Evolutionary conservation across 2,797 vertebrate species (phyloP).

Genomic region (Lates japonicus): DNA sequence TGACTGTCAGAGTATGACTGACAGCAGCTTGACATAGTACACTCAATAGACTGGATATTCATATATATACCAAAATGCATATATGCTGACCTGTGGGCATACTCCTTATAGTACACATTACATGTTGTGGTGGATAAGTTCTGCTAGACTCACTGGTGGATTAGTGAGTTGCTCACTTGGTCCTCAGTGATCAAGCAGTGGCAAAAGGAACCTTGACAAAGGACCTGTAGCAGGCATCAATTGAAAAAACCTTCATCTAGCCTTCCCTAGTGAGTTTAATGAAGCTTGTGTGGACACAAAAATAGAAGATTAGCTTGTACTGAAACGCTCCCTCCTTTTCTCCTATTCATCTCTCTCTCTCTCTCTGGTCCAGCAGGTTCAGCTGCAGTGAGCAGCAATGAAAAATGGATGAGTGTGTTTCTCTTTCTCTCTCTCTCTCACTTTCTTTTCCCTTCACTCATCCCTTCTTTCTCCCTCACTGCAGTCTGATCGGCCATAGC

Average conservation of each 20-base stretch:
- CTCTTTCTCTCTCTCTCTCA: conserved; percentile 7
- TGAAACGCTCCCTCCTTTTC: conserved; percentile 8
- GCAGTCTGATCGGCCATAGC: conserved; percentile 63
- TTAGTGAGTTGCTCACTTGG: conserved; percentile 26
- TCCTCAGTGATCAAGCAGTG: too few species aligned
- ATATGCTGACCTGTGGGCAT: not conserved
- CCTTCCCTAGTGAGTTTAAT: conserved; percentile 27
- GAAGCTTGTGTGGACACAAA: conserved; percentile 46
- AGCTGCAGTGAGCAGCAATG: conserved; percentile 69
- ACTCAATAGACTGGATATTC: conserved; percentile 11
- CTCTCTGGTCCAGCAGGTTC: conserved; percentile 56
- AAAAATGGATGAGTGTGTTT: conserved; percentile 78
- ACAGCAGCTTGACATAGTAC: conserved; percentile 36
- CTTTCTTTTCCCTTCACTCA: conserved; percentile 39
- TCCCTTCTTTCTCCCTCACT: conserved; percentile 51
- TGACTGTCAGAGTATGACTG: conserved; percentile 29
- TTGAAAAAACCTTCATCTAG: conserved; percentile 20
- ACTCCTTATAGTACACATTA: not conserved
- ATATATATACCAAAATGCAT: conserved; percentile 21
- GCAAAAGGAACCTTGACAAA: conserved; percentile 48
- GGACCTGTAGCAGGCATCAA: conserved; percentile 28
- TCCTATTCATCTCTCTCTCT: conserved; percentile 22
- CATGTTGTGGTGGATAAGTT: not conserved
- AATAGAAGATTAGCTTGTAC: conserved; percentile 57
- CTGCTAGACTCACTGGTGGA: too few species aligned